Conservation (phyloP, 2,888 invertebrate species). For the Leistus spinibarbis region DNA sequence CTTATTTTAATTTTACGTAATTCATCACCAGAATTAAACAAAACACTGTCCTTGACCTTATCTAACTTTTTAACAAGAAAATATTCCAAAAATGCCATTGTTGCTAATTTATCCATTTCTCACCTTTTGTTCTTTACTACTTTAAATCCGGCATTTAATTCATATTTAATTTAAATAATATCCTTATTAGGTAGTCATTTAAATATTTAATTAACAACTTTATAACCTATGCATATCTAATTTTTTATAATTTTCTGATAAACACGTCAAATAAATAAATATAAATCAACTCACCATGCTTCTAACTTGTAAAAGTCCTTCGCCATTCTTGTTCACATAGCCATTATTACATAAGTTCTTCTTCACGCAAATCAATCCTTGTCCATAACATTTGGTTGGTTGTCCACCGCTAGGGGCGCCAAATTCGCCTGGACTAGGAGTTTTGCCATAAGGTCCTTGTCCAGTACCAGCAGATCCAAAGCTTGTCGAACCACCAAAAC, state of each 20-base stretch:
- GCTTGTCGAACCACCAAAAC: slow-evolving; percentile 20
- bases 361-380: slow-evolving; percentile 66
- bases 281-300: slow-evolving; percentile 60
- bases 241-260: neutral
- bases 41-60: no score
- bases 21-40: no score
- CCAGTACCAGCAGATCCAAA: slow-evolving; percentile 9
- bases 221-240: no score
- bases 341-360: slow-evolving; percentile 68
- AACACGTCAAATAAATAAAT: neutral
- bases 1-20: no score
- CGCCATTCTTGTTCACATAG: slow-evolving; percentile 61
- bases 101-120: no score
- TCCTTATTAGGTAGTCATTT: no score
- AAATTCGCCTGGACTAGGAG: slow-evolving; percentile 50
- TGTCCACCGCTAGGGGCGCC: slow-evolving; percentile 54
- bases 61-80: no score
- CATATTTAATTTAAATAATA: neutral
- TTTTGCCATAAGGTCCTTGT: neutral
- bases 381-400: slow-evolving; percentile 63
- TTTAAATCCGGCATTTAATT: slow-evolving; percentile 2
- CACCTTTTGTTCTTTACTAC: no score
- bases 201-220: no score
- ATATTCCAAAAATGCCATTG: no score
- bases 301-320: slow-evolving; percentile 59